Evolutionary conservation across 1,140 invertebrate genomes (phyloP), one percentile per base, ranked within the genome.

Genomic region (Helicoverpa armigera): DNA sequence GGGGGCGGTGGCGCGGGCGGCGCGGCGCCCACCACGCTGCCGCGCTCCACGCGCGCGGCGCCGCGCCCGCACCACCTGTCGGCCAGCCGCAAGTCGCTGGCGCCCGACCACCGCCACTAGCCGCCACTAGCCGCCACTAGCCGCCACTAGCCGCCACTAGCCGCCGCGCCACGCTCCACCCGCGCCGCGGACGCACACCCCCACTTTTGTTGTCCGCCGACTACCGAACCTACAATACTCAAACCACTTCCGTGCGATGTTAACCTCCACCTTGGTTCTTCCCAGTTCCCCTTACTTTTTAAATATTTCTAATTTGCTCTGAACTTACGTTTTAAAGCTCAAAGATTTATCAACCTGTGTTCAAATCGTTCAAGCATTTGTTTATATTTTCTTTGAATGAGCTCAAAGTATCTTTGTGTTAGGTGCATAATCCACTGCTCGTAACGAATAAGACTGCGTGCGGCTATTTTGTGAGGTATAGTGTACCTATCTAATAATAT

Each of bases 21-120:
- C 91, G 82, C 86, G 65, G 89, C 89, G 86, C 92, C 94, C 81
- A 95, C 94, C 86, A 95, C 95, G 84, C 90, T 95, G 87, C 95
- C 95, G 80, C 94, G 95, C 88, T 92, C 75, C 91, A 77, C 93
- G 90, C 92, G 94, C 74, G 92, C 92, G 73, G 93, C 92, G 88
- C 95, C 94, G 75, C 93, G 94, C 86, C 88, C 91, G 61, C 87
- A 86, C 74, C 94, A 95, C 85, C 89, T 94, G 85, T 93, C 95
- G 84, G 93, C 94, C 83, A 92, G 94, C 88, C 94, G 95, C 93
- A 95, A 95, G 90, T 95, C 95, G 83, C 93, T 95, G 81, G 94
- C 94, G 85, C 95, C 95, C 74, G 95, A 95, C 88, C 95, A 95
- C 88, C 94, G 92, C 78, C 93, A 95, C 88, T 95, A 94, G 82